These are phyloP conservation scores for Drosophila rufa DNA, from an alignment of 1,140 invertebrate genomes.

Conservation along the genomic window DNA sequence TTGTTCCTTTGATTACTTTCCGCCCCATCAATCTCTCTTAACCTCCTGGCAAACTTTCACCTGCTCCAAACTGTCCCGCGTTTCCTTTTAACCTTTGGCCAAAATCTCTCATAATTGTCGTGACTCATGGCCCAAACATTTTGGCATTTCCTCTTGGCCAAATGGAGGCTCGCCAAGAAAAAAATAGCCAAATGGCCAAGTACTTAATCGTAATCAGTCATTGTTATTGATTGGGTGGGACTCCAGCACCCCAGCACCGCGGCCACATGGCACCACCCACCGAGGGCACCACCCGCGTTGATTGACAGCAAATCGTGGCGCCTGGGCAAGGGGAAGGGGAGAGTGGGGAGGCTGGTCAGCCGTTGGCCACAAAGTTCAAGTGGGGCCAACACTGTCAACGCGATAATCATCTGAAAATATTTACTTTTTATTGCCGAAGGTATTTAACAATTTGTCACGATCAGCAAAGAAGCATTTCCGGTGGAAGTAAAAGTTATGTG, in stretches of 20 bases:
- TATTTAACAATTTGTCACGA: neutral
- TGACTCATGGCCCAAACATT: constrained; percentile 35
- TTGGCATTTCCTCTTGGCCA: constrained; percentile 27
- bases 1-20: neutral
- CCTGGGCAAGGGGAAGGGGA: constrained; percentile 5
- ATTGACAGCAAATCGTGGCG: constrained; percentile 50
- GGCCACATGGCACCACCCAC: neutral
- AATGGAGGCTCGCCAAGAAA: constrained; percentile 54
- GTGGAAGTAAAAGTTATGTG: neutral
- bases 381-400: constrained; percentile 34
- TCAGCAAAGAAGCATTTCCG: constrained; percentile 2
- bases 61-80: constrained; percentile 13
- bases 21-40: constrained; percentile 24
- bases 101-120: neutral
- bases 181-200: constrained; percentile 30
- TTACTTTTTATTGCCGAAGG: neutral
- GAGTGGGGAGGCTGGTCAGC: constrained; percentile 54
- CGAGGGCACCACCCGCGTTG: constrained; percentile 21
- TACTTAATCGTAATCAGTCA: constrained; percentile 64
- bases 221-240: constrained; percentile 54
- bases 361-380: constrained; percentile 67
- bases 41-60: constrained; percentile 31
- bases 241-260: neutral
- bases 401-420: constrained; percentile 24
- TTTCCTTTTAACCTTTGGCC: constrained; percentile 20